These are phyloP conservation scores for Mus pahari DNA, from an alignment of 2,113 vertebrate genomes.

Conservation along the genomic window DNA sequence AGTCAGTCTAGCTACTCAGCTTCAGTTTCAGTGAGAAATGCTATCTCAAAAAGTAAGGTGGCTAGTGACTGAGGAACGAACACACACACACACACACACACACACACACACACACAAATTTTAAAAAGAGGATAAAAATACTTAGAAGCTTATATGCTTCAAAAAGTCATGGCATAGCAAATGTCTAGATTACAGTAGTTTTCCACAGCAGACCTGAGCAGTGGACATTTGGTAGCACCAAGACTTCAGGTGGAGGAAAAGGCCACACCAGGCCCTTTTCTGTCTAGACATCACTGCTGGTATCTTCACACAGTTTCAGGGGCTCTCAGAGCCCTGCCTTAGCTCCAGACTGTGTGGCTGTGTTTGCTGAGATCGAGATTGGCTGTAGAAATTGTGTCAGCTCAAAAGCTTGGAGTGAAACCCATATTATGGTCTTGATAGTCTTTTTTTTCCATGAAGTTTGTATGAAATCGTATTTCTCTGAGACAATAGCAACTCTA, in stretches of 20 bases:
- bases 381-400: conserved; percentile 53
- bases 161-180: neutral
- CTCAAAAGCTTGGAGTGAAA: conserved; percentile 60
- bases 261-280: neutral
- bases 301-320: neutral
- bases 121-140: neutral
- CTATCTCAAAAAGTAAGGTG: neutral
- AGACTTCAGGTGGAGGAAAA: neutral
- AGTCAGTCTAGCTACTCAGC: neutral
- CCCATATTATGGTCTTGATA: conserved; percentile 56
- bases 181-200: neutral
- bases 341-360: neutral
- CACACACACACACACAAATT: neutral
- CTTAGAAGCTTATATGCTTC: neutral
- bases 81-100: neutral
- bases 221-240: neutral
- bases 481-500: conserved; percentile 33
- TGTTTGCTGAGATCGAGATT: conserved; percentile 35
- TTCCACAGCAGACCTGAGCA: neutral
- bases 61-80: neutral
- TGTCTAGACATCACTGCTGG: neutral
- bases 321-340: too few species aligned
- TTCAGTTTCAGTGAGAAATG: neutral
- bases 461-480: conserved; percentile 74
- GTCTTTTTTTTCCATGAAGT: conserved; percentile 67